These are phyloP conservation scores for Agonum fuliginosum DNA, from an alignment of 2,888 invertebrate genomes.

Conservation along the genomic window DNA sequence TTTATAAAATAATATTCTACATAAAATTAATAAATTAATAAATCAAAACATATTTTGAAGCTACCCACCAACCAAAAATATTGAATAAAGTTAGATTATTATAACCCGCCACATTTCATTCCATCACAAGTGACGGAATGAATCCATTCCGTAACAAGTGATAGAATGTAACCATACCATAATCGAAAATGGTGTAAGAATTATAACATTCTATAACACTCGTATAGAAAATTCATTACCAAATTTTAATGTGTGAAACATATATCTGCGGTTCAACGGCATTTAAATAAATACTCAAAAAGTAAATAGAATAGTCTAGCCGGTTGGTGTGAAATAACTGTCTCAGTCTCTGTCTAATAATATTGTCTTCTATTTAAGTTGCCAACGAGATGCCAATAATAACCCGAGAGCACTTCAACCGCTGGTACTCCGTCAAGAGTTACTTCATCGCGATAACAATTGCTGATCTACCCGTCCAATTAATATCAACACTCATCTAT, in stretches of 20 bases:
- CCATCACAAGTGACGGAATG: too few relatives aligned
- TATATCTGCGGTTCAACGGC: background rate
- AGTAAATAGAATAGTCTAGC: background rate
- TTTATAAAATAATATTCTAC: too few relatives aligned
- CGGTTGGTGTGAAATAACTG: background rate
- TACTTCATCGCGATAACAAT: constrained; percentile 77
- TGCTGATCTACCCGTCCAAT: constrained; percentile 79
- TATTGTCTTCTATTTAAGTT: constrained; percentile 72
- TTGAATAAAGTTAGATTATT: too few relatives aligned
- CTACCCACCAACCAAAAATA: too few relatives aligned
- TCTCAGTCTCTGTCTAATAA: background rate
- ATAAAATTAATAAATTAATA: too few relatives aligned
- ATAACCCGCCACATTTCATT: too few relatives aligned
- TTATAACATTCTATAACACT: too few relatives aligned
- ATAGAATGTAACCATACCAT: too few relatives aligned
- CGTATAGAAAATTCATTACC: constrained; percentile 7
- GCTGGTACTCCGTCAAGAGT: constrained; percentile 81
- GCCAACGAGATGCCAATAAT: constrained; percentile 77
- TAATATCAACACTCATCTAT: constrained; percentile 80
- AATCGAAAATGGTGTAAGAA: too few relatives aligned
- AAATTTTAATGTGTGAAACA: constrained; percentile 1
- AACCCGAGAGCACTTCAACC: constrained; percentile 79
- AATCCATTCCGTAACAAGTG: too few relatives aligned
- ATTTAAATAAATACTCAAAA: background rate
- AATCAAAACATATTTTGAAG: too few relatives aligned